Base-by-base conservation (phyloP, 2,797 vertebrate genomes). In the Sebastes kiyomatsui region DNA sequence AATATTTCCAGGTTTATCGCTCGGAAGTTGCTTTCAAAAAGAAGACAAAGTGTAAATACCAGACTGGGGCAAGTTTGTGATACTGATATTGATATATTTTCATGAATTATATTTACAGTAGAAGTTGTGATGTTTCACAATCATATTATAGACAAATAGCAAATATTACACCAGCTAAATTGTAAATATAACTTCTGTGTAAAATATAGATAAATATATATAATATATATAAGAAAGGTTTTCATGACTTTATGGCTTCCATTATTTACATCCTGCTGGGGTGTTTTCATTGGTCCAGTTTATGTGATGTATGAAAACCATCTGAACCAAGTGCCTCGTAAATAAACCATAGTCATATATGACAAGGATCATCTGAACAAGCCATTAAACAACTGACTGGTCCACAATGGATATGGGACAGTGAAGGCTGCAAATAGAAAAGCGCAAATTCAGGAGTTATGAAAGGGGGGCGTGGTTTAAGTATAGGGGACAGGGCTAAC, bases 241-340 rank as follows among this genome's bases (percentile, higher is more conserved):
- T 79, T 83, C 66, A 77, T 59, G 80, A 33, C 62, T 71, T 38
- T 38, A 38, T 38, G 65, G 49, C 70, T 80, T 72, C 55, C 9
- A 75, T 75, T 73, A 77, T 84, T 81, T 79, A 67, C n/a, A 67
- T 82, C 27, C 59, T 74, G 33, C 32, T 23, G 38, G 30, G 71
- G 22, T 1, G 2, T 82, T 82, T 76, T 75, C 22, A 12, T 70
- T 58, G 60, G 58, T 30, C 22, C 42, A 27, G 38, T 62, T 82
- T 46, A 59, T 66, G 49, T 64, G 67, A 71, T 62, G 55, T 32
- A 42, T 64, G 56, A 79, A 74, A 46, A 54, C 30, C 10, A 65
- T 80, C 61, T 85, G 56, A 59, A 85, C 35, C 42, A 59, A 32
- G 74, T 54, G 25, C 55, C 35, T 5, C n/a, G 0, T 42, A 77